Base-by-base conservation (phyloP, 2,113 vertebrate genomes). In the Microtus oregoni region DNA sequence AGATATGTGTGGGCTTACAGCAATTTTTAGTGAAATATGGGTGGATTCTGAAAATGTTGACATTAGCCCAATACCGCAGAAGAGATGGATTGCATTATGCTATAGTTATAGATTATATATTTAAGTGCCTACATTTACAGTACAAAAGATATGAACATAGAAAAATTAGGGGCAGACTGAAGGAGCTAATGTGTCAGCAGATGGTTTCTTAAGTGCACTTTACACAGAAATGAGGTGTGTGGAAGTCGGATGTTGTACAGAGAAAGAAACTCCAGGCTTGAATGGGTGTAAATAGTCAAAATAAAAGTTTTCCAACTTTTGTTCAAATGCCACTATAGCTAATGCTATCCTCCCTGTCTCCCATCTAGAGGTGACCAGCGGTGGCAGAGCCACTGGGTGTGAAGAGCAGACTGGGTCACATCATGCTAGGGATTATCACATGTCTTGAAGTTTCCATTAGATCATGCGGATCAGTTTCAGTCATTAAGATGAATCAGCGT, bases 361-460 rank as follows among this genome's bases (percentile, higher is more conserved):
- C 75, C 10, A 47, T 24, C 6, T 44, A 15, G 44, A 50, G 67
- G 26, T 52, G 1, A 22, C 15, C 15, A 44, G 0, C 5, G 11
- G 17, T 41, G 8, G 55, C 73, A 76, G 24, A 35, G 30, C 12
- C n/a, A 10, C 13, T 7, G 20, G 8, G 8, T 2, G 0, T 2
- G 2, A 15, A 32, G 47, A 32, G 5, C 5, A 26, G 28, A 44
- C 17, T 15, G 24, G 35, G 9, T 4, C 3, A 38, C 1, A 26
- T 22, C 4, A 14, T 3, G 32, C 52, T 58, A 63, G 17, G 1
- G 32, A 11, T 22, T 22, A 12, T 5, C 5, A 22, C 0, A 1
- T 24, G 38, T 15, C 11, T 9, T 5, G 5, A 12, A 20, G 5
- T 17, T 50, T 89, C 76, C 38, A 61, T 85, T 19, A 50, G 32